Conservation (phyloP, 35 echinoderm and acorn worm species). For the Strongylocentrotus purpuratus region DNA sequence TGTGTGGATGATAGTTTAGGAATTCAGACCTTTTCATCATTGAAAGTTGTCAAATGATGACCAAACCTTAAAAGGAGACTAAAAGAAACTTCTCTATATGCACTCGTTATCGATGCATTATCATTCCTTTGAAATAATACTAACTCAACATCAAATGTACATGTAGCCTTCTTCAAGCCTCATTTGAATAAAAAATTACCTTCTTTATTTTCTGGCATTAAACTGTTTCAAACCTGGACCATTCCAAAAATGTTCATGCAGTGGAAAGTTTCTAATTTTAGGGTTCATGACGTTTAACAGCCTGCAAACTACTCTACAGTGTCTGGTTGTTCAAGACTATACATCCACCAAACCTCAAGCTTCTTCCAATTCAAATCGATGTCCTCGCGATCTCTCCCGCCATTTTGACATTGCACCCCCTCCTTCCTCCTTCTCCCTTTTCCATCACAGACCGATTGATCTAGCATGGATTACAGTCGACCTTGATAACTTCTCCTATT, state of each 20-base stretch:
- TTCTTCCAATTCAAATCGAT: slow-evolving; percentile 7
- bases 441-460: background rate
- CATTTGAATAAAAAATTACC: too few relatives aligned
- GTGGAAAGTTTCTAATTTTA: too few relatives aligned
- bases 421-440: background rate
- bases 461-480: background rate
- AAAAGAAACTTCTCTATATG: too few relatives aligned
- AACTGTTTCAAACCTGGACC: too few relatives aligned
- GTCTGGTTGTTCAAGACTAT: background rate
- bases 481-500: background rate
- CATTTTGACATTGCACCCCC: background rate
- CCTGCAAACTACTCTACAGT: background rate
- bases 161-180: too few relatives aligned
- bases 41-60: background rate
- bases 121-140: too few relatives aligned
- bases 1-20: background rate
- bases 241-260: too few relatives aligned
- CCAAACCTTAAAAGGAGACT: background rate
- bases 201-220: too few relatives aligned
- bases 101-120: too few relatives aligned
- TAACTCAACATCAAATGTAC: too few relatives aligned
- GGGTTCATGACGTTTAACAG: too few relatives aligned
- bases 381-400: slow-evolving; percentile 5
- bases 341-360: background rate
- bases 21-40: background rate